Conservation (phyloP, 2,113 vertebrate species). For the Leptocoma aspasia region DNA sequence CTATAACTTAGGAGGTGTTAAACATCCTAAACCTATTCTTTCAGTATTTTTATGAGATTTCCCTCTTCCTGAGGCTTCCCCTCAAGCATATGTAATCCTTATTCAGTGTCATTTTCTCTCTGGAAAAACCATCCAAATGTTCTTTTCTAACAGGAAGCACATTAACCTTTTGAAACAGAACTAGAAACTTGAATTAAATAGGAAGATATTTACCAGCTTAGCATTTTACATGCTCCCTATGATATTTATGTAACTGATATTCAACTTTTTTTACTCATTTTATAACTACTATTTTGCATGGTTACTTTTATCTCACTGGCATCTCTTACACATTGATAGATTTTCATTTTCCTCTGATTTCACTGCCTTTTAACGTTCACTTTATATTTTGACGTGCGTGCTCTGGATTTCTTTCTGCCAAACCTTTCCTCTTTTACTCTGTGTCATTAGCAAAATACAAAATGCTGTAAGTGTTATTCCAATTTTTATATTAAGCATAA, state of each 20-base stretch:
- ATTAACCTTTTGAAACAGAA: slow-evolving; percentile 61
- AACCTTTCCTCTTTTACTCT: neutral
- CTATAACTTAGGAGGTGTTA: neutral
- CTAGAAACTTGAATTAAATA: slow-evolving; percentile 41
- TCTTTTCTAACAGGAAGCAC: slow-evolving; percentile 34
- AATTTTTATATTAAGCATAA: neutral
- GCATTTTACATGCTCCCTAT: neutral
- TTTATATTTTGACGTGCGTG: neutral
- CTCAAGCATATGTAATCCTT: neutral
- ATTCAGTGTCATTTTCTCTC: neutral
- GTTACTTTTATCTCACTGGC: slow-evolving; percentile 28
- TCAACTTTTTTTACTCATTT: slow-evolving; percentile 18
- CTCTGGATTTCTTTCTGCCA: slow-evolving; percentile 15
- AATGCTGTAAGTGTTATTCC: neutral
- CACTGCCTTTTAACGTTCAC: neutral
- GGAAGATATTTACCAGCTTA: slow-evolving; percentile 26
- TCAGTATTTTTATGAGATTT: neutral
- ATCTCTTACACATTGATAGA: neutral
- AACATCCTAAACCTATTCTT: neutral
- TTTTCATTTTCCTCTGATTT: neutral
- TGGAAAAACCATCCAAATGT: neutral
- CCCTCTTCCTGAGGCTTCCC: neutral
- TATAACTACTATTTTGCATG: slow-evolving; percentile 8
- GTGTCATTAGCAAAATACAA: slow-evolving; percentile 16
- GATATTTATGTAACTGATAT: slow-evolving; percentile 1